Percentiles rank a stretch among this genome's conserved stretches.
phyloP scores from a whole-genome alignment of 2,888 invertebrate genomes.

The Diaphora mendica region DNA sequence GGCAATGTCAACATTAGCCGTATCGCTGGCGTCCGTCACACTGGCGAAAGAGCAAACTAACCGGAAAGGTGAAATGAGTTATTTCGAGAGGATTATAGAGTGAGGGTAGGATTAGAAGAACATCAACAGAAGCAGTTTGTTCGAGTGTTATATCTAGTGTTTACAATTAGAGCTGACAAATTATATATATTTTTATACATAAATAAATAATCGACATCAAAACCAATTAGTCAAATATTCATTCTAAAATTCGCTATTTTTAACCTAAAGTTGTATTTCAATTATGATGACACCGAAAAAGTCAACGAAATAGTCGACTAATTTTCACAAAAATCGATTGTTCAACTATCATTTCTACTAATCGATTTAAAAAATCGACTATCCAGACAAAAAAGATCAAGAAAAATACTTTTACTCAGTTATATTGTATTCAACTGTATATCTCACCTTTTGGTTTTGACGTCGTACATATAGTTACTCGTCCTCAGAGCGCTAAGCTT shows the following conservation, averaged over 20 bases:
- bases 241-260: conserved; percentile 22
- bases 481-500: conserved; percentile 84
- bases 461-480: conserved; percentile 59
- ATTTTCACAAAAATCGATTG: neutral
- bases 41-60: conserved; percentile 50
- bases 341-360: neutral
- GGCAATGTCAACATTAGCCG: neutral
- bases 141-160: conserved; percentile 46
- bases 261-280: neutral
- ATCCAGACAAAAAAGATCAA: neutral
- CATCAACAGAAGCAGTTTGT: conserved; percentile 49
- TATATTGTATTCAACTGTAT: neutral
- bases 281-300: neutral
- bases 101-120: conserved; percentile 27
- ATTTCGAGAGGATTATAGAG: conserved; percentile 27
- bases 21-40: conserved; percentile 26
- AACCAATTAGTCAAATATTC: neutral
- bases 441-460: conserved; percentile 1
- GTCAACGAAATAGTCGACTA: neutral
- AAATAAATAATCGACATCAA: conserved; percentile 57
- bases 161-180: conserved; percentile 53
- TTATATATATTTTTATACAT: conserved; percentile 48
- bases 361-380: neutral
- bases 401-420: neutral
- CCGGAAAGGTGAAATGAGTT: conserved; percentile 27